Evolutionary conservation across 30 jellyfish, hydroid and myxozoan genomes (phyloP), one percentile per base, ranked within the genome.

Genomic region (Pelagia noctiluca): DNA sequence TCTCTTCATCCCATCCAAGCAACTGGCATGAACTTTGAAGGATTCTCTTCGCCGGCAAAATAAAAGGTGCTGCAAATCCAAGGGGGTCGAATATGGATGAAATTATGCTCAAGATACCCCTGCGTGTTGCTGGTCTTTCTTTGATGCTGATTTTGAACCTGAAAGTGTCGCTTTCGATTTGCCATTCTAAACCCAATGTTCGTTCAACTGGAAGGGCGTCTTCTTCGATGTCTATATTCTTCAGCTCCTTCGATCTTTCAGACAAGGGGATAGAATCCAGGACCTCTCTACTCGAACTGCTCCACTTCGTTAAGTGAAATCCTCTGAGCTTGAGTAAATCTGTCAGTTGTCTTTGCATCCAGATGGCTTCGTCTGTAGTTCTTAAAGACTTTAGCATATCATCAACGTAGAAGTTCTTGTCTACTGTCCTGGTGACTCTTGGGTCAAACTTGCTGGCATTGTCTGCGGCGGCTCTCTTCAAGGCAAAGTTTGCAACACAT

Each of bases 101-200:
- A 22, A 84, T 65, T 50, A 73, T 72, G 30, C 67, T 36, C 50
- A 84, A 48, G n/a, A 84, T 53, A 3, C 60, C 89, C 62, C 77
- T 60, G 21, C 84, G 2, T 73, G 95, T 73, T 24, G 60, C 34
- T 37, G 84, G 89, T 28, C 25, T 74, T 26, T 75, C 77, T 36
- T 61, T 84, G 35, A 18, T 26, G 22, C 30, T 49, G 29, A 75
- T 46, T 34, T 75, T 85, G 76, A 57, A 74, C 21, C n/a, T 52
- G 85, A 75, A 85, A 7, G 46, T 13, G 75, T 85, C 90, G 22
- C 35, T 38, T 11, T 74, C 77, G 29, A 64, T 53, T 30, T 75
- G 25, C 95, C 95, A 85, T 49, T 72, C 69, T 35, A 61, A 11
- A 22, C 95, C 90, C 68, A 75, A 35, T 18, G 95, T 64, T 60